These are phyloP conservation scores for Cephus pygmeus DNA, from an alignment of 2,888 invertebrate species.

Conservation along the genomic window DNA sequence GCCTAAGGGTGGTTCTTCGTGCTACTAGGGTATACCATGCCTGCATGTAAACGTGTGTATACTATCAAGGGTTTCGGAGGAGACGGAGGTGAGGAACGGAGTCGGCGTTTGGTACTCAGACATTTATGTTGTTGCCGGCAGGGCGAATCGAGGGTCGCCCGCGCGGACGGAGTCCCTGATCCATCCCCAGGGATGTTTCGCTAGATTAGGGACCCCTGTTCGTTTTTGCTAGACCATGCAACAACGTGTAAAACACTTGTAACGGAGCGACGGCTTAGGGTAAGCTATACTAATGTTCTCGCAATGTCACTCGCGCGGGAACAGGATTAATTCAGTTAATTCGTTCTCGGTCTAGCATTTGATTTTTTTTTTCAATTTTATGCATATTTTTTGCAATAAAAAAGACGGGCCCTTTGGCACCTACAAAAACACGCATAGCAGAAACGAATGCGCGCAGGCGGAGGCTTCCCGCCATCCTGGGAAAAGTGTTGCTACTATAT, in stretches of 20 bases:
- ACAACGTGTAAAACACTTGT: constrained; percentile 65
- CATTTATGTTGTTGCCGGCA: neutral
- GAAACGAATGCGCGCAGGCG: constrained; percentile 7
- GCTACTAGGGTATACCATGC: neutral
- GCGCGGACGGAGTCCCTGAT: constrained; percentile 24
- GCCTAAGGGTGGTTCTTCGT: neutral
- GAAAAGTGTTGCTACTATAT: neutral
- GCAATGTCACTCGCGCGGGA: constrained; percentile 58
- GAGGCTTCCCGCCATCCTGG: neutral
- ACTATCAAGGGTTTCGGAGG: neutral
- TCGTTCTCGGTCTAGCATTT: constrained; percentile 44
- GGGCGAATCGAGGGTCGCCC: neutral
- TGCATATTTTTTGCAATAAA: neutral
- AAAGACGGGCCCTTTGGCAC: neutral
- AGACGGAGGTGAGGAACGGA: neutral
- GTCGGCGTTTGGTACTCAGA: neutral
- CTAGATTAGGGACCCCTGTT: constrained; percentile 62
- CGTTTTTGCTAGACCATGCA: constrained; percentile 51
- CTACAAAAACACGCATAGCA: neutral
- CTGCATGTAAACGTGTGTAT: neutral
- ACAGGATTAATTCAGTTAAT: constrained; percentile 62
- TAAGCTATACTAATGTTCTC: constrained; percentile 56
- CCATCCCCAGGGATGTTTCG: constrained; percentile 61
- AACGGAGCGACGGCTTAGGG: constrained; percentile 50
- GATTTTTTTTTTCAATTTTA: constrained; percentile 28